Evolutionary conservation across 2,113 vertebrate species (phyloP).

Genomic region (Mustela nigripes): DNA sequence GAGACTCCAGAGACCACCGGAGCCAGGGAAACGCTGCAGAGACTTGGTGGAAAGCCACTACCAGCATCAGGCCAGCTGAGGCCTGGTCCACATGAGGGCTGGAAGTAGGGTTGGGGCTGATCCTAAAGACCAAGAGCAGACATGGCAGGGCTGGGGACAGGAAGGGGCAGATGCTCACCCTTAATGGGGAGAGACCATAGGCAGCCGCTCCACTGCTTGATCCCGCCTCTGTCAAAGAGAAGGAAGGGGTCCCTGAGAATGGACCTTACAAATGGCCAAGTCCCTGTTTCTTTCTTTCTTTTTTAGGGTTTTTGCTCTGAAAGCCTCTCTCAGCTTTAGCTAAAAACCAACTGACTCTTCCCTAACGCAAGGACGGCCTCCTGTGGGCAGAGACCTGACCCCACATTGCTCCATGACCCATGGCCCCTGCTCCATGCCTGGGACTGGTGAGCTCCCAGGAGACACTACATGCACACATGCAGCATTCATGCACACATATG

Average conservation of each 20-base stretch:
- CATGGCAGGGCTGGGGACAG: neutral
- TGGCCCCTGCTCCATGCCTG: neutral
- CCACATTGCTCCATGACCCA: neutral
- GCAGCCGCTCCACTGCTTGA: neutral
- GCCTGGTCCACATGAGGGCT: neutral
- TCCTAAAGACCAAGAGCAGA: neutral
- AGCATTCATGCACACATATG: neutral
- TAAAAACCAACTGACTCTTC: neutral
- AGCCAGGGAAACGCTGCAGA: neutral
- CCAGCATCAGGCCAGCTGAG: neutral
- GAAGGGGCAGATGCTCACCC: neutral
- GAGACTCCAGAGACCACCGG: neutral
- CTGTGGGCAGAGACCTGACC: neutral
- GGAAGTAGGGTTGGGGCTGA: neutral
- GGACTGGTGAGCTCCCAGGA: constrained; percentile 31
- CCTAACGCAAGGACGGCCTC: neutral
- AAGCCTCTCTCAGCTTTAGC: neutral
- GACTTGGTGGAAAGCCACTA: neutral
- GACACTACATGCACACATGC: neutral
- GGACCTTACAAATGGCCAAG: neutral
- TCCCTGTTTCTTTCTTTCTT: neutral
- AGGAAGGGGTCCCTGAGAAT: neutral
- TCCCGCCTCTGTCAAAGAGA: neutral
- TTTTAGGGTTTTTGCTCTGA: neutral
- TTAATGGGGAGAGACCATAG: neutral